Evolutionary conservation across 1,140 invertebrate genomes (phyloP).

Genomic region (Formica exsecta): DNA sequence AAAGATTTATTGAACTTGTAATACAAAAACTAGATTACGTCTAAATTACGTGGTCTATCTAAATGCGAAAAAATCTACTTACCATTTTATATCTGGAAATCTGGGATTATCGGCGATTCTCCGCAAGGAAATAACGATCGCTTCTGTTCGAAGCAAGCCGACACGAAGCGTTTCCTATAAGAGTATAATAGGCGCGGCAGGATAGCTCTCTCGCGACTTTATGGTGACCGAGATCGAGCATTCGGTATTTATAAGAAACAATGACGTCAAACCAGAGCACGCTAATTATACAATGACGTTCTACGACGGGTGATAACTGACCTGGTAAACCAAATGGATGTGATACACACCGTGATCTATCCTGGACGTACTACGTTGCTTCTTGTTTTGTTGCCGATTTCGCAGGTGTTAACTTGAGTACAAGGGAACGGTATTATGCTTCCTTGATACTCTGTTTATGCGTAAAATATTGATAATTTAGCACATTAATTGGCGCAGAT

Average conservation of each 20-base stretch:
- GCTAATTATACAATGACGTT: conserved; percentile 84
- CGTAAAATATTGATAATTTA: conserved; percentile 26
- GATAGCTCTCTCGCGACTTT: conserved; percentile 47
- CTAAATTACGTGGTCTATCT: not conserved
- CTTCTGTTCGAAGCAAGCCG: not conserved
- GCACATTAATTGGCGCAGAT: not conserved
- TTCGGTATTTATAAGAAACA: conserved; percentile 81
- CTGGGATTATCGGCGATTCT: not conserved
- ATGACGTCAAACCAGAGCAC: conserved; percentile 84
- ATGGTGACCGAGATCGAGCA: conserved; percentile 25
- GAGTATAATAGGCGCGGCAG: conserved; percentile 16
- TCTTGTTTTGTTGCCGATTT: conserved; percentile 15
- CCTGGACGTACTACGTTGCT: not conserved
- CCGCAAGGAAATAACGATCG: conserved; percentile 14
- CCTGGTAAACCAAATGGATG: conserved; percentile 76
- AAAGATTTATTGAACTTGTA: not conserved
- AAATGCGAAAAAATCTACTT: not conserved
- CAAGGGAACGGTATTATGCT: conserved; percentile 23
- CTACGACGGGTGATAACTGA: conserved; percentile 81
- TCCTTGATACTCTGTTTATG: conserved; percentile 24
- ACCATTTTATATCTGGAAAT: conserved; percentile 15
- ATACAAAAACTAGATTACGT: not conserved
- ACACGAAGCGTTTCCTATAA: not conserved
- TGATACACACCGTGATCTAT: conserved; percentile 17
- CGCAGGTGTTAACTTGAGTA: conserved; percentile 36